Base-by-base conservation (phyloP, 2,113 vertebrate genomes). In the Anseranas semipalmata region DNA sequence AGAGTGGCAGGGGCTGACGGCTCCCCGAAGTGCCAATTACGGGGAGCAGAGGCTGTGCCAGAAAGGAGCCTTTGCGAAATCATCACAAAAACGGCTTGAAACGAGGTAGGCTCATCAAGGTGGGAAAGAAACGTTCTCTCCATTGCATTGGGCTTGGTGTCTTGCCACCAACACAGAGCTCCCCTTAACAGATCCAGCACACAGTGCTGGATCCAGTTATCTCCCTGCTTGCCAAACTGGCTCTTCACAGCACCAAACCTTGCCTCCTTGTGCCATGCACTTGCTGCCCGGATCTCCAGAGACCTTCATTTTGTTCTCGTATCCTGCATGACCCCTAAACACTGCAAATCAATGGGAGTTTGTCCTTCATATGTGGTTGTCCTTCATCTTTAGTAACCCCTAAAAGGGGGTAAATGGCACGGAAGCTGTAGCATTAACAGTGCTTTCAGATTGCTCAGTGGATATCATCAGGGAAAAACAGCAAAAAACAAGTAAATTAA, bases 151-250 rank as follows among this genome's bases (percentile, higher is more conserved):
- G 22, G 19, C 19, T 12, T 58, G 66, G 43, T 37, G 19, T 37
- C 89, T 56, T 60, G 17, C 37, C 43, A 13, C 55, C 59, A 45
- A 6, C 12, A 4, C 52, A 3, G 6, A 32, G 37, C 32, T 43
- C 19, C 0, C 0, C 33, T 68, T 65, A 53, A 53, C 55, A 75
- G 25, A 14, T 27, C 46, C 41, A 27, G 1, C 2, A 45, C 39
- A 25, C 13, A 8, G n/a, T 28, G 30, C 0, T 0, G 60, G 56
- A 48, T 18, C 41, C 71, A 43, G 30, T 62, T 50, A 17, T n/a
- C 20, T 46, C 63, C 55, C 68, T 60, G 45, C 41, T 87, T 65
- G 27, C 28, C 33, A 7, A 75, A 43, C 28, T 7, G 46, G 35
- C 45, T 46, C 4, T 9, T 28, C 24, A 13, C 16, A 62, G 30